phyloP scores from a whole-genome alignment of 1,140 invertebrate genomes.

The Lasioglossum albipes region DNA sequence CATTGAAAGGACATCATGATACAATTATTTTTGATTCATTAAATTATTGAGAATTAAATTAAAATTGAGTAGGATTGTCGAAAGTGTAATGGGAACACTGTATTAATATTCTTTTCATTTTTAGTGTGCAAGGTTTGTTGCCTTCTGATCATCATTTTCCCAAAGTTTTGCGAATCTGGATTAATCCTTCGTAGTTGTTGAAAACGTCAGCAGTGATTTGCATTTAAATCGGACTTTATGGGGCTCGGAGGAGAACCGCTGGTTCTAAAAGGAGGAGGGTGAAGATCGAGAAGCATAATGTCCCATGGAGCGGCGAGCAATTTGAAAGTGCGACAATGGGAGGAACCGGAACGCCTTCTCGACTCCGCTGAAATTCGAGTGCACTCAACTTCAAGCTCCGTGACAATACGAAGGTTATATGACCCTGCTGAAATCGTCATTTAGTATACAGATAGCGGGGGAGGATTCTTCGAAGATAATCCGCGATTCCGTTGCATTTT shows the following conservation, averaged over 20 bases:
- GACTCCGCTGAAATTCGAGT: constrained; percentile 71
- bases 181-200: no score
- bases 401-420: constrained; percentile 73
- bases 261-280: constrained; percentile 36
- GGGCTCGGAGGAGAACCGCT: constrained; percentile 60
- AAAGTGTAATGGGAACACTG: no score
- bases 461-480: constrained; percentile 49
- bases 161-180: no score
- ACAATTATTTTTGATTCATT: no score
- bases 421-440: constrained; percentile 73
- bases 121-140: no score
- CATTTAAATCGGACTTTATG: not conserved
- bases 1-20: no score
- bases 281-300: constrained; percentile 65
- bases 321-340: constrained; percentile 65
- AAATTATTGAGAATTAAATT: no score
- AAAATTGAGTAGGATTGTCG: no score
- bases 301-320: constrained; percentile 55
- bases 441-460: constrained; percentile 63
- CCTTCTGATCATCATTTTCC: no score
- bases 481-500: constrained; percentile 23
- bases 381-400: constrained; percentile 75
- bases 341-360: constrained; percentile 71
- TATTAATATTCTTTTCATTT: no score
- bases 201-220: no score